phyloP scores from a whole-genome alignment of 64 coral and sea anemone species.

The Montipora capricornis region DNA sequence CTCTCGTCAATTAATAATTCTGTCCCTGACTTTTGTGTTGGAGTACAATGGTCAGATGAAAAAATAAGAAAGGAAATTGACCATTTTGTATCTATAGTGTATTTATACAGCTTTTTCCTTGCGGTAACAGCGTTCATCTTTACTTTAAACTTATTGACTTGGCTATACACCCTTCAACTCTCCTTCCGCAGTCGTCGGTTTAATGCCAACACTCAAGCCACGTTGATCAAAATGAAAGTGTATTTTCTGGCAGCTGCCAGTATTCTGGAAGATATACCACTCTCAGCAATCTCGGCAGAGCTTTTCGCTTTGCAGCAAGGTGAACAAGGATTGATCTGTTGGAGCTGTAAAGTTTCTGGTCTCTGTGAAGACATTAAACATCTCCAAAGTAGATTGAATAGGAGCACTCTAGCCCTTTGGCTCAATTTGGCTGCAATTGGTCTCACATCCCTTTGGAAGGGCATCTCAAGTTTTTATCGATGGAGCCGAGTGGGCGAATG shows the following conservation, averaged over 20 bases:
- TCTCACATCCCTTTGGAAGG: conserved; percentile 91
- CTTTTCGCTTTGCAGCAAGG: conserved; percentile 83
- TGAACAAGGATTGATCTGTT: conserved; percentile 72
- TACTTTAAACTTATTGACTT: conserved; percentile 67
- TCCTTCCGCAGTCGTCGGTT: conserved; percentile 73
- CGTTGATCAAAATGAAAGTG: conserved; percentile 76
- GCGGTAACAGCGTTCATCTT: conserved; percentile 69
- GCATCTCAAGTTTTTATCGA: conserved; percentile 90
- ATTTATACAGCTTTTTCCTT: conserved; percentile 74
- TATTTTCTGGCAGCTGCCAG: conserved; percentile 81
- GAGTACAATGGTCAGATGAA: conserved; percentile 53
- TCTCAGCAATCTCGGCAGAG: conserved; percentile 84
- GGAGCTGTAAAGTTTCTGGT: conserved; percentile 80
- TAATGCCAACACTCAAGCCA: conserved; percentile 55
- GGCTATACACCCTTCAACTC: conserved; percentile 78
- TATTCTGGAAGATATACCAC: conserved; percentile 82
- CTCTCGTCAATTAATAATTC: conserved; percentile 62
- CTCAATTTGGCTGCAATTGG: conserved; percentile 82
- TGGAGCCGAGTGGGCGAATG: conserved; percentile 85
- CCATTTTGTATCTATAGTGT: conserved; percentile 53
- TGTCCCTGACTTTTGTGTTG: conserved; percentile 60
- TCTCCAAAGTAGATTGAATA: conserved; percentile 55
- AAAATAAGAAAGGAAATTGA: conserved; percentile 41
- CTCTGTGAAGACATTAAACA: conserved; percentile 52
- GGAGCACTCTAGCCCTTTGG: conserved; percentile 57